Evolutionary conservation across 2,113 vertebrate species (phyloP).

Genomic region (Neotoma lepida): DNA sequence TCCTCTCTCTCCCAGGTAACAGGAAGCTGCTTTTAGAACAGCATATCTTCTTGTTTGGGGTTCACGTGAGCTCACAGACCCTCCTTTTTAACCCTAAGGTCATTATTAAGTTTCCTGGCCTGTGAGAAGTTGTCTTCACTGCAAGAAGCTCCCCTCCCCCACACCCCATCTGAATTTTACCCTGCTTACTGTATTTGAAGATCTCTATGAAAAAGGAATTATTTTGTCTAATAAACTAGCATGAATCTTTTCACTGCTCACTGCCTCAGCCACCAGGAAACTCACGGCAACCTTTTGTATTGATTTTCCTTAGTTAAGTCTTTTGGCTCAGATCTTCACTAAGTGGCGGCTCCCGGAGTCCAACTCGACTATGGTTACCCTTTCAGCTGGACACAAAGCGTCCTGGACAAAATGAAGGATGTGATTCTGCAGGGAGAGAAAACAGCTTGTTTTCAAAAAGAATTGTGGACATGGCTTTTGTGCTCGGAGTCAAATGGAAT

Average conservation of each 20-base stretch:
- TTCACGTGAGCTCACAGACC: background rate
- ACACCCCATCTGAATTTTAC: background rate
- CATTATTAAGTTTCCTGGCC: background rate
- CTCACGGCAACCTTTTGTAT: background rate
- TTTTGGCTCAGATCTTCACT: background rate
- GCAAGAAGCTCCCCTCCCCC: background rate
- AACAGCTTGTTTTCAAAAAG: background rate
- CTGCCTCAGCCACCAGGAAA: background rate
- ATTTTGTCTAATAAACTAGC: background rate
- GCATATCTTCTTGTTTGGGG: background rate
- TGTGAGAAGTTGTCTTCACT: background rate
- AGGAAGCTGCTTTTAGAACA: background rate
- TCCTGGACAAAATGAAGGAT: background rate
- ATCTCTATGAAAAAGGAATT: background rate
- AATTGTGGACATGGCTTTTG: background rate
- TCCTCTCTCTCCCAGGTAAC: background rate
- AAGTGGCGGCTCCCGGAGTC: background rate
- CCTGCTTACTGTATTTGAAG: background rate
- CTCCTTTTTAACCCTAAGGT: background rate
- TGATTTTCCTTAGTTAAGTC: background rate
- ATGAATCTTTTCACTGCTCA: background rate
- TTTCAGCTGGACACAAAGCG: background rate
- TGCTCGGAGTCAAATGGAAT: background rate
- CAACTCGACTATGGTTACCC: background rate
- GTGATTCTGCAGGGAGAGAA: background rate